A percentile compares a stretch with the other conserved stretches of the same genome.
These are phyloP conservation scores for Achroia grisella DNA, from an alignment of 1,140 invertebrate genomes.

Conservation along the genomic window DNA sequence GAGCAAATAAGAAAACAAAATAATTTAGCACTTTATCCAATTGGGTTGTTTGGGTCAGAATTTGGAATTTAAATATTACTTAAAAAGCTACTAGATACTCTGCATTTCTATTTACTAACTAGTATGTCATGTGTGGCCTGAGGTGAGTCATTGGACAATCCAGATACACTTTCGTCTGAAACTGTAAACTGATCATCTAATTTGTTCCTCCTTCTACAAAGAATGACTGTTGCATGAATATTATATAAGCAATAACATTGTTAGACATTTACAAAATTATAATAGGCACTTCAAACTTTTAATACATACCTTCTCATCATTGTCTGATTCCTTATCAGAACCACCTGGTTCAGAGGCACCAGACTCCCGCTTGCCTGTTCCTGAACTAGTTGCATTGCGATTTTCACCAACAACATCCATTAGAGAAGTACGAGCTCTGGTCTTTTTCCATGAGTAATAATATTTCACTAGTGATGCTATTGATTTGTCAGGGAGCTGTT, in stretches of 20 bases:
- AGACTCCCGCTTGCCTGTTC: slow-evolving; percentile 73
- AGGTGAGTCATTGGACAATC: slow-evolving; percentile 55
- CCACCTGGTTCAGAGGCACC: slow-evolving; percentile 87
- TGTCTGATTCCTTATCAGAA: slow-evolving; percentile 90
- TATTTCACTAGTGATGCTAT: slow-evolving; percentile 97
- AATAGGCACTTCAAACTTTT: not conserved
- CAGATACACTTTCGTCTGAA: slow-evolving; percentile 48
- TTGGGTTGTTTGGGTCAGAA: slow-evolving; percentile 5
- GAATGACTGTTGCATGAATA: slow-evolving; percentile 11
- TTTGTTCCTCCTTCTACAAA: not conserved
- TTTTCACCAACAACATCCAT: slow-evolving; percentile 84
- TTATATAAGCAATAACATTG: not conserved
- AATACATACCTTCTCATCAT: slow-evolving; percentile 89
- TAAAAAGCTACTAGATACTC: slow-evolving; percentile 27
- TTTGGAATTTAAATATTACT: not conserved
- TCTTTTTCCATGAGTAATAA: slow-evolving; percentile 99
- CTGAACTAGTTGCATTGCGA: slow-evolving; percentile 75
- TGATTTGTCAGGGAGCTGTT: slow-evolving; percentile 91
- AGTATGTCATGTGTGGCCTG: slow-evolving; percentile 5
- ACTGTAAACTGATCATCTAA: slow-evolving; percentile 1
- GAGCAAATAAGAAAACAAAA: slow-evolving; percentile 17
- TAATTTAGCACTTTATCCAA: slow-evolving; percentile 2
- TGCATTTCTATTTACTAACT: slow-evolving; percentile 60
- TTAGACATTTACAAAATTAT: not conserved
- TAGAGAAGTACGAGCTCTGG: slow-evolving; percentile 89